These are phyloP conservation scores for Epsilonema sp. DNA, from an alignment of 2,888 invertebrate species.

Conservation along the genomic window DNA sequence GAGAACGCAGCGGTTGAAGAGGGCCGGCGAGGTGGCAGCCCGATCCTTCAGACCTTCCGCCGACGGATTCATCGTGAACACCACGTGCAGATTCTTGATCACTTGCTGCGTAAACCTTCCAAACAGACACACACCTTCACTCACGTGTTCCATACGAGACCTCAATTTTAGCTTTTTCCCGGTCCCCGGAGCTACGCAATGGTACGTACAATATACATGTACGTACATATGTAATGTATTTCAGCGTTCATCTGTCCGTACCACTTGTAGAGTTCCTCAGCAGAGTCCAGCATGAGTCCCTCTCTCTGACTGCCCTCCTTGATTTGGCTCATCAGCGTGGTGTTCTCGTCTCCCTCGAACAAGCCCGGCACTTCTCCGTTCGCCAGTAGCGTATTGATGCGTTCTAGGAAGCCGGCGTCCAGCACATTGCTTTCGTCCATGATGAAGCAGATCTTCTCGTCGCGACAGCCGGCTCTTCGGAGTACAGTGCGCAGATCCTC, in stretches of 20 bases:
- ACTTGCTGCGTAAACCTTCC: constrained; percentile 46
- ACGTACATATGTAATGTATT: too few species aligned
- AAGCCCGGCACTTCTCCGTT: constrained; percentile 33
- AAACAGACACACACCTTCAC: background rate
- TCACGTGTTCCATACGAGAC: background rate
- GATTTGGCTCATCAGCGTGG: constrained; percentile 97
- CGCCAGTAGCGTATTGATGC: constrained; percentile 81
- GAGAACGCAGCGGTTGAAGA: constrained; percentile 94
- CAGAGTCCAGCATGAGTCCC: constrained; percentile 91
- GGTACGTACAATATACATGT: constrained; percentile 4
- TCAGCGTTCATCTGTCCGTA: too few species aligned
- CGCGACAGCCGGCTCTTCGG: constrained; percentile 40
- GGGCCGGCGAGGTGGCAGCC: constrained; percentile 92
- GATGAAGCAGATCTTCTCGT: constrained; percentile 97
- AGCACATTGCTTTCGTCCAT: constrained; percentile 86
- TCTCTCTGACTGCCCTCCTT: constrained; percentile 95
- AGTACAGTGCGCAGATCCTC: constrained; percentile 63
- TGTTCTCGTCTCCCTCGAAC: constrained; percentile 70
- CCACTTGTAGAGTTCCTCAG: constrained; percentile 98
- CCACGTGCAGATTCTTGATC: constrained; percentile 95
- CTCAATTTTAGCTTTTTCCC: background rate
- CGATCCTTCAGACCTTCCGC: constrained; percentile 93
- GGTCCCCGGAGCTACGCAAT: background rate
- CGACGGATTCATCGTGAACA: constrained; percentile 99
- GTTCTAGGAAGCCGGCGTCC: constrained; percentile 91